Base-by-base conservation (phyloP, 2,113 vertebrate species). In the Vidua chalybeata region DNA sequence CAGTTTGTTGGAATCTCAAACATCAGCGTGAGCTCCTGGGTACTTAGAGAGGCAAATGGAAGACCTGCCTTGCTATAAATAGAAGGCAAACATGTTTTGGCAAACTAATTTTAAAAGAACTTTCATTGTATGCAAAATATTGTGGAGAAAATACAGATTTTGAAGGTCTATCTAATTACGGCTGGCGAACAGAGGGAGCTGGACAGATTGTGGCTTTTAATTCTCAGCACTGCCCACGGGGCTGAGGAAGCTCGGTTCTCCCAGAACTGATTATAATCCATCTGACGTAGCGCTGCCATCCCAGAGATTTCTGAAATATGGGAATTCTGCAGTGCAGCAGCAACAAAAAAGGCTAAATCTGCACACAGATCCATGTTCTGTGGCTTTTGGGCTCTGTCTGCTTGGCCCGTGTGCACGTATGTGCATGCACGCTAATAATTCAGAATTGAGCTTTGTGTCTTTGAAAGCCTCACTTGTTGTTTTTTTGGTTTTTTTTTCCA, bases 131-230 rank as follows among this genome's bases (percentile, higher is more conserved):
- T 83, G 63, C 43, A 90, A 93, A 96, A 64, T 71, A 69, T 58
- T 67, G 30, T 56, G 68, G 75, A 30, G 63, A 94, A 94, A 90
- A 59, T 48, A 54, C 39, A 48, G 76, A 87, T 67, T 39, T 33
- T 77, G 55, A 69, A 48, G 55, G n/a, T 59, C 75, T 93, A 28
- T 85, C 93, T 91, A 84, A 90, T 92, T 71, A 37, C 8, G 54
- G 46, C 37, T 85, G 62, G 84, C 11, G 56, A 94, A 66, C 58
- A 66, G 74, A 91, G 78, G 62, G 54, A 94, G 43, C 72, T 86
- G 91, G 89, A 80, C 91, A 95, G 91, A 95, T 89, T 97, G 91
- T 93, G 87, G 87, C 91, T 96, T 96, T 96, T 93, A 84, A 91
- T 94, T 93, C 87, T 91, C 58, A 89, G 62, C 28, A 26, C 30